Base-by-base conservation (phyloP, 2,888 invertebrate species). In the Hanleya hanleyi region DNA sequence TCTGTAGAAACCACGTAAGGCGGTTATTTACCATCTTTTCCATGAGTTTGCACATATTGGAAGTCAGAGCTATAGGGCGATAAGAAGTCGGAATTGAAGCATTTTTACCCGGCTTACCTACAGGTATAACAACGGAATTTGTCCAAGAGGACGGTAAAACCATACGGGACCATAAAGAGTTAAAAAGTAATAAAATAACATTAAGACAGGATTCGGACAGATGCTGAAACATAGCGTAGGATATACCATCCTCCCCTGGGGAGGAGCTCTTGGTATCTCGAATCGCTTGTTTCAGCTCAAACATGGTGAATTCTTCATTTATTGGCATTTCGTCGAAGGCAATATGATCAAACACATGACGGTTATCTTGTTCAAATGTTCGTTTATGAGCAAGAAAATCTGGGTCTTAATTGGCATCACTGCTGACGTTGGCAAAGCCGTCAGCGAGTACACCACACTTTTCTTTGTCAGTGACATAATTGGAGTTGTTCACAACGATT, bases 61-160 rank as follows among this genome's bases (percentile, higher is more conserved):
- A 35, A 22, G 49, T 41, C 5, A 67, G 32, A n/a, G 67, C 15
- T 18, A 67, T 67, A n/a, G 67, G 67, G 22, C 67, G n/a, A 29
- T 67, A 67, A 1, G 47, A 47, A 1, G 32, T n/a, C 5, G 67
- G 47, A 15, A 35, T 1, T 9, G 38, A 7, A 1, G 38, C 22
- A 26, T 67, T 47, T 32, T 67, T 67, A 3, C 67, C 67, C 35
- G 65, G 36, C 12, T 65, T 65, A 4, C 22, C 3, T 4, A 65
- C 37, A 18, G 65, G 37, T n/a, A 65, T 26, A 65, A 65, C 65
- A 3, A 37, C 18, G 3, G 65, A 32, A 4, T 1, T 50, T 5
- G 38, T 67, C 67, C 47, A 67, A 15, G 15, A 15, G 9, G n/a
- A 9, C 12, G 67, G 49, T 3, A 67, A 47, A 18, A 5, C 22